Evolutionary conservation across 2,888 invertebrate genomes (phyloP), one percentile per base, ranked within the genome.

Genomic region (Falcaria lacertinaria): DNA sequence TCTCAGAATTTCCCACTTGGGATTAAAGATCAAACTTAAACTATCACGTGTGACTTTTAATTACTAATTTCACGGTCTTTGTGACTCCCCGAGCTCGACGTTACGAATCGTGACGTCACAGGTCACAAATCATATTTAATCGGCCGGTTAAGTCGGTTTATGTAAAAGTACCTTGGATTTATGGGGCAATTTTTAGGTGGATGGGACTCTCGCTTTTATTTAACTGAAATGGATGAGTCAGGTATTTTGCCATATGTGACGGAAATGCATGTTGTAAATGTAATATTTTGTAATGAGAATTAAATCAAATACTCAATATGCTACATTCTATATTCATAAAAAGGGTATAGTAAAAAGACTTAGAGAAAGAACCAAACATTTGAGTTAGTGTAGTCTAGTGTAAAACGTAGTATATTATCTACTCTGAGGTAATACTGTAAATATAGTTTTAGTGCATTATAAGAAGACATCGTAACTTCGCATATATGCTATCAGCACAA

Each of bases 21-120:
- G 67, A 60, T 48, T 48, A 42, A 64, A 67, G 64, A 69, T 62
- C 62, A 38, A 58, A 66, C 59, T 64, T 61, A 57, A 46, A 66
- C 63, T 58, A 49, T 57, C 62, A 80, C 69, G 75, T 75, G 75
- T 80, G 80, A 79, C 78, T 78, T 77, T 76, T 83, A 84, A 86
- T 86, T 82, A 81, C 75, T 80, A 83, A 87, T 86, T 85, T 86
- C 74, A 80, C 79, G 83, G 69, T 80, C 74, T 72, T 74, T 75
- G 74, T 76, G 69, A 70, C 69, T 74, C 83, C 73, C 79, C 44
- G 74, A 67, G 75, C 54, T 47, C 53, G 57, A 58, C 64, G 52
- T 64, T 59, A 58, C 50, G 57, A 60, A 62, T 63, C 63, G 65
- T 74, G 74, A 75, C 69, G 78, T 77, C 77, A 80, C 66, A 81